Percentiles rank a stretch among this genome's conserved stretches.
Conservation (phyloP, 2,888 invertebrate species). For the Eurois occulta region DNA sequence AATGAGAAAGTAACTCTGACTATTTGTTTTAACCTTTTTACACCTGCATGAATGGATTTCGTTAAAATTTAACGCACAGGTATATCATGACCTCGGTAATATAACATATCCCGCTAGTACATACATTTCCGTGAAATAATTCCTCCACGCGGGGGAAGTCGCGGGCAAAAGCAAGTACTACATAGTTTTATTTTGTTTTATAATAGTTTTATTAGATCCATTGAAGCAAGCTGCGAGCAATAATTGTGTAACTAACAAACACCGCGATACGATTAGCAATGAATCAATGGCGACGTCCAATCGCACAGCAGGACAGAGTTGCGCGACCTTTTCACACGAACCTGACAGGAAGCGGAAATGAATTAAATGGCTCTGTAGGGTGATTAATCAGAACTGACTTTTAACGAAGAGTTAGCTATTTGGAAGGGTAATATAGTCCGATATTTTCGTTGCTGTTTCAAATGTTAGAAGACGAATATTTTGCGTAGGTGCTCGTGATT, state of each 20-base stretch:
- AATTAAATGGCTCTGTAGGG: slow-evolving; percentile 31
- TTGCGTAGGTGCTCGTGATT: neutral
- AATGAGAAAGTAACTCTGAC: neutral
- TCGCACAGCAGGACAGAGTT: slow-evolving; percentile 20
- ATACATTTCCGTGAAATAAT: neutral
- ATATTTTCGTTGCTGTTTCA: neutral
- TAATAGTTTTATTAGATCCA: slow-evolving; percentile 13
- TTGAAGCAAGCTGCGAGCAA: slow-evolving; percentile 4
- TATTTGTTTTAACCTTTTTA: neutral
- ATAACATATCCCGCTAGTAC: neutral
- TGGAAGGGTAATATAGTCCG: neutral
- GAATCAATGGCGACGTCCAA: slow-evolving; percentile 42
- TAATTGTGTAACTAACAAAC: slow-evolving; percentile 42
- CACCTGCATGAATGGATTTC: neutral
- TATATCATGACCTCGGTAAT: neutral
- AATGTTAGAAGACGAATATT: neutral
- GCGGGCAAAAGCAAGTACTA: neutral
- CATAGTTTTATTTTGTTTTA: too few species aligned
- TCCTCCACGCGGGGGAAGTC: neutral
- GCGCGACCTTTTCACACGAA: slow-evolving; percentile 28
- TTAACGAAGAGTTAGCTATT: neutral
- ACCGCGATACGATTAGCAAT: slow-evolving; percentile 39
- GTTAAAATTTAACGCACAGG: neutral
- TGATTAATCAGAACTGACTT: slow-evolving; percentile 33
- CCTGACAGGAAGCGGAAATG: slow-evolving; percentile 22